A percentile compares a stretch with the other conserved stretches of the same genome.
Conservation (phyloP, 2,797 vertebrate genomes). For the Lophius americanus region DNA sequence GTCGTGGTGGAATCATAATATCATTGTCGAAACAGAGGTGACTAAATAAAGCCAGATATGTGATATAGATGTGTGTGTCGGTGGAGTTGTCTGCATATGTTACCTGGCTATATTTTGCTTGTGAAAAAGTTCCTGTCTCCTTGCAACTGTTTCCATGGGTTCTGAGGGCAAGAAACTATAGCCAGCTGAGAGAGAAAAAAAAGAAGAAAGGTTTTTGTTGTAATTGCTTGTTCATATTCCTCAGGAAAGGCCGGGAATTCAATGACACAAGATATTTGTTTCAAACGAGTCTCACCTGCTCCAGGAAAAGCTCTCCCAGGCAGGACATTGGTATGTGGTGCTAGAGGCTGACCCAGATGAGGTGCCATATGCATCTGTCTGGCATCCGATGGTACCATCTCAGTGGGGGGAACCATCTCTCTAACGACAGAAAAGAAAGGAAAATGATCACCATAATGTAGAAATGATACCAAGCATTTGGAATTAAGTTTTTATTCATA, state of each 20-base stretch:
- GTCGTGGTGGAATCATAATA: background rate
- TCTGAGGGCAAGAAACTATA: conserved; percentile 91
- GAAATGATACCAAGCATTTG: background rate
- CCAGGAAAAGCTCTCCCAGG: conserved; percentile 84
- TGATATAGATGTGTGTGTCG: conserved; percentile 7
- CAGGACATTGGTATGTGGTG: conserved; percentile 82
- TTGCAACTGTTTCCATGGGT: conserved; percentile 90
- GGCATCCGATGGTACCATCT: conserved; percentile 87
- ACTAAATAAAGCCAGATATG: conserved; percentile 4
- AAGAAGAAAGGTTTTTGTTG: background rate
- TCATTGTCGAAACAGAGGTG: background rate
- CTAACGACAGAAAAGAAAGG: conserved; percentile 67
- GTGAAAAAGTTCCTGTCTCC: conserved; percentile 93
- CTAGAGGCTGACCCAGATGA: conserved; percentile 84
- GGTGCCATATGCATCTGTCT: conserved; percentile 89
- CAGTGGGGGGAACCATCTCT: conserved; percentile 85
- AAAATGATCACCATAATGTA: conserved; percentile 1
- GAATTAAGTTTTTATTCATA: background rate
- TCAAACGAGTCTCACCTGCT: conserved; percentile 72
- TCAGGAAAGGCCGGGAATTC: background rate
- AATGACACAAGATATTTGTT: conserved; percentile 3
- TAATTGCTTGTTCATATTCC: conserved; percentile 4
- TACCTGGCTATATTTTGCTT: conserved; percentile 97
- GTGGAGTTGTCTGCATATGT: conserved; percentile 8
- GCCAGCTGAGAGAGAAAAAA: conserved; percentile 73